These are phyloP conservation scores for Diploptera punctata DNA, from an alignment of 2,888 invertebrate species.

Conservation along the genomic window DNA sequence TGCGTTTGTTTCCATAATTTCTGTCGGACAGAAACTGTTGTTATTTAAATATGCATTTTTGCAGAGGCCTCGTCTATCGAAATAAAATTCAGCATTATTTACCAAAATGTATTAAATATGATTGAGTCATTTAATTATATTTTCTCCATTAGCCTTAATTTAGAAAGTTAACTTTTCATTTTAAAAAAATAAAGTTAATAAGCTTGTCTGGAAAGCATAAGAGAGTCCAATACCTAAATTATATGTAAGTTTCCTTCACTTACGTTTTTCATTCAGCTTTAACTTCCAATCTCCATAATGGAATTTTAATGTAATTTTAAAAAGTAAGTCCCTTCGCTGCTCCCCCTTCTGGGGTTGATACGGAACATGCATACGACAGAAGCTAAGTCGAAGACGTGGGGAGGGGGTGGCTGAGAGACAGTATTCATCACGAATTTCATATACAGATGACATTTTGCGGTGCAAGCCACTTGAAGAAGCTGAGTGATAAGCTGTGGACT, in stretches of 20 bases:
- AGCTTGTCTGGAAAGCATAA: too few relatives aligned
- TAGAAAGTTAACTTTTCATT: too few relatives aligned
- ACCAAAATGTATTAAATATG: too few relatives aligned
- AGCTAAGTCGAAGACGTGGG: background rate
- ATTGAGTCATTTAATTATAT: too few relatives aligned
- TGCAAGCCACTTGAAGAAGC: background rate
- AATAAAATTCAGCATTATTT: too few relatives aligned
- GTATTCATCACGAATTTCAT: slow-evolving; percentile 17
- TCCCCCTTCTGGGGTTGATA: background rate
- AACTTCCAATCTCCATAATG: slow-evolving; percentile 40
- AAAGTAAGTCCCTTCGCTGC: slow-evolving; percentile 13
- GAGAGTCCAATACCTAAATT: too few relatives aligned
- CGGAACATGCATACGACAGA: background rate
- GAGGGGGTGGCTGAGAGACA: background rate
- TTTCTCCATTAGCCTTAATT: too few relatives aligned
- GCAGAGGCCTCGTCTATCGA: too few relatives aligned
- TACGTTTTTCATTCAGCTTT: slow-evolving; percentile 29
- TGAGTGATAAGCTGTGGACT: background rate
- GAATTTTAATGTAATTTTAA: slow-evolving; percentile 41
- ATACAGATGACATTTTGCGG: background rate
- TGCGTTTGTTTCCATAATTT: too few relatives aligned
- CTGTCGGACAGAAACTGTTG: too few relatives aligned
- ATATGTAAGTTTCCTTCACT: background rate
- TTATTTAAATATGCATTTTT: too few relatives aligned
- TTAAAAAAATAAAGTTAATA: too few relatives aligned